These are phyloP conservation scores for Mirza zaza DNA, from an alignment of 2,113 vertebrate genomes.

Conservation along the genomic window DNA sequence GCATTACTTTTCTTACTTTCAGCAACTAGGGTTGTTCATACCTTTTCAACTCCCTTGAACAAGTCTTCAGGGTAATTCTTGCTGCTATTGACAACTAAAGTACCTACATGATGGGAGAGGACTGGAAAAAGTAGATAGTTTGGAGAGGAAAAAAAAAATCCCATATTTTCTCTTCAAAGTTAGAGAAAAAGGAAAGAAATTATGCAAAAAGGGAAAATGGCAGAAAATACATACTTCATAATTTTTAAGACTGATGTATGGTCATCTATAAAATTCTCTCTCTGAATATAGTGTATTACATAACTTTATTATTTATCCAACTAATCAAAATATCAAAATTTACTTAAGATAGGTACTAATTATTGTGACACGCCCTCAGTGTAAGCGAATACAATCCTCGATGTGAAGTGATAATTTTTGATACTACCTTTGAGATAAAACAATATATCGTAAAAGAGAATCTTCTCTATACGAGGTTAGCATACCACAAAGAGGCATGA, in stretches of 20 bases:
- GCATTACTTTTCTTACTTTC: not conserved
- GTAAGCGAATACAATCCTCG: not conserved
- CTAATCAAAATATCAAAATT: not conserved
- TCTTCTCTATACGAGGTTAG: not conserved
- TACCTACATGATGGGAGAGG: not conserved
- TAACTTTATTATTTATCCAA: conserved; percentile 3
- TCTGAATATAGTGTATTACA: not conserved
- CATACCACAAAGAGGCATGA: not conserved
- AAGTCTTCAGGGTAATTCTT: not conserved
- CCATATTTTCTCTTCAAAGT: not conserved
- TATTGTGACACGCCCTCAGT: not conserved
- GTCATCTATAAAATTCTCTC: not conserved
- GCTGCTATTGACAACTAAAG: not conserved
- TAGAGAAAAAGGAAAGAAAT: conserved; percentile 9
- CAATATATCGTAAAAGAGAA: not conserved
- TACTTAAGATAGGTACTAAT: not conserved
- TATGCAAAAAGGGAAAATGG: not conserved
- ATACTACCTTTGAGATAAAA: not conserved
- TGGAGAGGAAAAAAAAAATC: not conserved
- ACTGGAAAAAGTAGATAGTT: not conserved
- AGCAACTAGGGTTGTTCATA: not conserved
- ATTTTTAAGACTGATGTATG: not conserved
- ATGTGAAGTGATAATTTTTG: not conserved
- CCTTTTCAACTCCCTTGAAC: not conserved
- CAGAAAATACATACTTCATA: not conserved